A percentile compares a stretch with the other conserved stretches of the same genome.
Conservation (phyloP, 2,888 invertebrate species). For the Drosophila monieri region DNA sequence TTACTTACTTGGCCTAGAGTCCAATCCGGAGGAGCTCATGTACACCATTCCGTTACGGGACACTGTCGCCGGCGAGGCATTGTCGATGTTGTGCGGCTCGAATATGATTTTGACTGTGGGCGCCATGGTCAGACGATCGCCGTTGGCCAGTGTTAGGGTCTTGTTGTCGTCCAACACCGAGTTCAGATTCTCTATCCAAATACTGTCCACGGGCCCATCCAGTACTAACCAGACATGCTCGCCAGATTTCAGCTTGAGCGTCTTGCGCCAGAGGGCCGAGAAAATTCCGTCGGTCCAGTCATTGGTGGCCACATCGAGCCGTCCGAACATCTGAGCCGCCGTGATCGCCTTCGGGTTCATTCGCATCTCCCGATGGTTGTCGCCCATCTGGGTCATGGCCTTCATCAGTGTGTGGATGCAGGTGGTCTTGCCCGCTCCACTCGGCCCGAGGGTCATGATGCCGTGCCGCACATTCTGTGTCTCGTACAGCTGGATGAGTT, state of each 20-base stretch:
- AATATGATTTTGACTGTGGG: constrained; percentile 97
- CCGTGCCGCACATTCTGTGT: constrained; percentile 98
- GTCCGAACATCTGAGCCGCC: constrained; percentile 98
- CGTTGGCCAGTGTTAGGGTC: constrained; percentile 96
- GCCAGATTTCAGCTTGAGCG: constrained; percentile 93
- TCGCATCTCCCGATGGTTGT: constrained; percentile 95
- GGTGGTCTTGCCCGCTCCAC: constrained; percentile 97
- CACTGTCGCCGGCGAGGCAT: constrained; percentile 98
- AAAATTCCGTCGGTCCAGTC: constrained; percentile 99
- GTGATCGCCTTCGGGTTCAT: constrained; percentile 99
- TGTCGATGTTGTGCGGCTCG: constrained; percentile 98
- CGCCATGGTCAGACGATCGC: constrained; percentile 97
- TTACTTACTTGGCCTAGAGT: constrained; percentile 91
- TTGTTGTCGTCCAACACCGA: constrained; percentile 98
- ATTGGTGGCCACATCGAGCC: constrained; percentile 97
- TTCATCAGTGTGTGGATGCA: constrained; percentile 95
- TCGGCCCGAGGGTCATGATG: constrained; percentile 97
- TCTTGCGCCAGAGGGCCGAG: constrained; percentile 97
- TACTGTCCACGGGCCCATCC: constrained; percentile 98
- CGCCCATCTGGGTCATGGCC: constrained; percentile 93
- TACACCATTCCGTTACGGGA: constrained; percentile 97
- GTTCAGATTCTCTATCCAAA: constrained; percentile 99
- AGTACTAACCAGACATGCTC: constrained; percentile 97
- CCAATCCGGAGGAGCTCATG: constrained; percentile 97
- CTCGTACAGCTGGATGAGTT: constrained; percentile 97